These are phyloP conservation scores for Poeciliopsis presidionis DNA, from an alignment of 2,797 vertebrate genomes.

Conservation along the genomic window DNA sequence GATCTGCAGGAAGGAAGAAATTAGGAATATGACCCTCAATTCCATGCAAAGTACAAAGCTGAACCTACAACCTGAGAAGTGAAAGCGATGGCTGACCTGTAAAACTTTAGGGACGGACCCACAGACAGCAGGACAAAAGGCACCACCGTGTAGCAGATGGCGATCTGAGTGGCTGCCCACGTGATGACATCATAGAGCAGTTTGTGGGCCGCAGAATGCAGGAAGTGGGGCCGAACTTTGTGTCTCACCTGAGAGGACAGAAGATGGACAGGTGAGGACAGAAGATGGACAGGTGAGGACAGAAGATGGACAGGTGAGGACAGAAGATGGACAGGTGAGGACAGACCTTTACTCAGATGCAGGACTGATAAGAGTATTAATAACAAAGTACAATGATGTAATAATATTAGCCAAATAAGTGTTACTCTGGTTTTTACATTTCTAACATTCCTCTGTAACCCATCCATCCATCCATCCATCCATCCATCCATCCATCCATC, in stretches of 20 bases:
- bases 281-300: neutral
- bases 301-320: neutral
- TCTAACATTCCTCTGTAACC: neutral
- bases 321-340: neutral
- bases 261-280: neutral
- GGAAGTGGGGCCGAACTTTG: slow-evolving; percentile 89
- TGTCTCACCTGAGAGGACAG: slow-evolving; percentile 84
- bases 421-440: neutral
- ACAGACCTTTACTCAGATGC: neutral
- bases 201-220: slow-evolving; percentile 83
- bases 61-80: neutral
- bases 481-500: neutral
- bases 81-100: slow-evolving; percentile 82
- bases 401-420: neutral
- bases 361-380: neutral
- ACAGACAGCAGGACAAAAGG: slow-evolving; percentile 93
- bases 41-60: neutral
- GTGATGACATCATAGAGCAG: slow-evolving; percentile 88
- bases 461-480: neutral
- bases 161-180: slow-evolving; percentile 89
- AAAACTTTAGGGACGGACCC: slow-evolving; percentile 88
- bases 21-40: no score
- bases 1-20: slow-evolving; percentile 76
- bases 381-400: neutral
- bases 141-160: slow-evolving; percentile 94